Evolutionary conservation across 2,113 vertebrate species (phyloP).

Genomic region (Thalassoma bifasciatum): DNA sequence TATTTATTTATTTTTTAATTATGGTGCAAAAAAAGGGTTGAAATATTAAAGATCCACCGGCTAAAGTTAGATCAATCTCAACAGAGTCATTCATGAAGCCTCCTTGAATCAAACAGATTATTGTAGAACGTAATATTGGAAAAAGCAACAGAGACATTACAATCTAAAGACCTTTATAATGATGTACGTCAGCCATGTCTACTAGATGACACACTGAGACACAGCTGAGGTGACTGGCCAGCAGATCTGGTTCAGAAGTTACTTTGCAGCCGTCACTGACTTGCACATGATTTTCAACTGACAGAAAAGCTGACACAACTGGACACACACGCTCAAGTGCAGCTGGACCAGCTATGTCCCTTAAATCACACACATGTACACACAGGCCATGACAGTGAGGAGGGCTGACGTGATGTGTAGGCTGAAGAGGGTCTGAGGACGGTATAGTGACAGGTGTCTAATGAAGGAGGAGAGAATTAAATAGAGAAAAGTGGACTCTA

Average conservation of each 20-base stretch:
- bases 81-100: not conserved
- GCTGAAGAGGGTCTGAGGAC: slow-evolving; percentile 30
- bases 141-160: not conserved
- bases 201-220: slow-evolving; percentile 8
- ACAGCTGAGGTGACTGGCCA: slow-evolving; percentile 37
- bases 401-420: slow-evolving; percentile 29
- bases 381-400: slow-evolving; percentile 42
- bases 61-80: no score
- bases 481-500: slow-evolving; percentile 3
- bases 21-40: no score
- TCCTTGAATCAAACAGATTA: not conserved
- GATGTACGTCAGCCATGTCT: slow-evolving; percentile 17
- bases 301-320: slow-evolving; percentile 52
- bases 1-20: no score
- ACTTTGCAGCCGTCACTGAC: slow-evolving; percentile 37
- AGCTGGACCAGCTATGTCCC: slow-evolving; percentile 9
- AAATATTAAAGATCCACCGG: no score
- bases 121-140: not conserved
- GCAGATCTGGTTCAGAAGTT: slow-evolving; percentile 35
- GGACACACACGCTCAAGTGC: slow-evolving; percentile 22
- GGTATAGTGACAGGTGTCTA: slow-evolving; percentile 56
- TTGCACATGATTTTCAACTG: slow-evolving; percentile 38
- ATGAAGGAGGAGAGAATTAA: slow-evolving; percentile 18
- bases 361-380: slow-evolving; percentile 35
- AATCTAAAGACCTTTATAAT: slow-evolving; percentile 6